phyloP scores from a whole-genome alignment of 2,113 vertebrate species.

The Dicaeum eximium region DNA sequence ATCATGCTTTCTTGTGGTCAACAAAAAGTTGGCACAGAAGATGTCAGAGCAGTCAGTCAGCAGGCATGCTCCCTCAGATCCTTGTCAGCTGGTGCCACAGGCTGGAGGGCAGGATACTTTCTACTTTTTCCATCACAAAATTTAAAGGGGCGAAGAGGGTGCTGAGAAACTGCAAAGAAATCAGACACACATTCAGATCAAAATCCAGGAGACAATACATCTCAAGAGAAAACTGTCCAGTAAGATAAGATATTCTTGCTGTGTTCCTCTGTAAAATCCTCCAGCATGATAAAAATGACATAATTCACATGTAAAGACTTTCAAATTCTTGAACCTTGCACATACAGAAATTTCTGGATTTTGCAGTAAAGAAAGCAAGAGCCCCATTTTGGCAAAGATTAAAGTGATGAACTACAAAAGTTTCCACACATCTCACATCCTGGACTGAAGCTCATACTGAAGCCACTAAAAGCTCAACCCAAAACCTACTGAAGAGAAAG shows the following conservation, averaged over 20 bases:
- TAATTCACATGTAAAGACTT: neutral
- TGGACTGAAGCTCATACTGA: neutral
- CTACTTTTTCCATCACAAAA: constrained; percentile 99
- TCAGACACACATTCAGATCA: constrained; percentile 4
- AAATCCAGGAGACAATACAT: neutral
- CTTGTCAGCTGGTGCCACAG: constrained; percentile 98
- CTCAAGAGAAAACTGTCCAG: neutral
- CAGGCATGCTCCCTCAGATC: constrained; percentile 76
- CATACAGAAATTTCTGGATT: neutral
- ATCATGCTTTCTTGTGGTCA: constrained; percentile 77
- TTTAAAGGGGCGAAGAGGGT: constrained; percentile 97
- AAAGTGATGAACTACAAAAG: neutral
- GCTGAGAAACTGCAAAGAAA: constrained; percentile 90
- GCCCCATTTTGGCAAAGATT: neutral
- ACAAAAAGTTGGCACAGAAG: constrained; percentile 79
- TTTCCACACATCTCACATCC: neutral
- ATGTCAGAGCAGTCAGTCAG: constrained; percentile 57
- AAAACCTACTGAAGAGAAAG: neutral
- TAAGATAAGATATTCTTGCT: neutral
- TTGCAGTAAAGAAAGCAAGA: neutral
- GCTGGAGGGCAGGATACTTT: constrained; percentile 96
- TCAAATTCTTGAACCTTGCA: neutral
- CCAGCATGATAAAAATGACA: neutral
- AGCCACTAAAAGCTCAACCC: neutral
- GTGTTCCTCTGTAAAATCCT: neutral